Conservation (phyloP, 1,140 invertebrate species). For the Sinella curviseta region DNA sequence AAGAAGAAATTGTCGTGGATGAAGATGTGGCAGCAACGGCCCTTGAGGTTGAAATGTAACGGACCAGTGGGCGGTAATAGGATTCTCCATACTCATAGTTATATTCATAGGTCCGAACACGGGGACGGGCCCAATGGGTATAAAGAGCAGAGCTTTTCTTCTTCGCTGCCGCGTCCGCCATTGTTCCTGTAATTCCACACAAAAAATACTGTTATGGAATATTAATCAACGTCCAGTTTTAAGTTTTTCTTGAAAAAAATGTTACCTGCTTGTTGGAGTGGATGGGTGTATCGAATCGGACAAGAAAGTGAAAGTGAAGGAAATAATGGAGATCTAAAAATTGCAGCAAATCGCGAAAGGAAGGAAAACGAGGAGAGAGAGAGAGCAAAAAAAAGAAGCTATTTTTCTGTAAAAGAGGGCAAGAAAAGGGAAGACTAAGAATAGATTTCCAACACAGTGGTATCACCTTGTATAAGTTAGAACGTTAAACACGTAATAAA, state of each 20-base stretch:
- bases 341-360: too few relatives aligned
- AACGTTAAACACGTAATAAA: too few relatives aligned
- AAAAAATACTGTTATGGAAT: neutral
- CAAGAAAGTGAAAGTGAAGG: too few relatives aligned
- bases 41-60: conserved; percentile 21
- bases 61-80: conserved; percentile 33
- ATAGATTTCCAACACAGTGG: too few relatives aligned
- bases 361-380: neutral
- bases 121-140: neutral
- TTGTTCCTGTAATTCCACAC: neutral
- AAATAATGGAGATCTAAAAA: too few relatives aligned
- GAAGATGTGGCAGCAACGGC: neutral
- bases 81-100: conserved; percentile 35
- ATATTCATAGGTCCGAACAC: conserved; percentile 28
- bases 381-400: neutral
- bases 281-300: too few relatives aligned
- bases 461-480: too few relatives aligned
- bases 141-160: neutral
- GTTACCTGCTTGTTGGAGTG: too few relatives aligned
- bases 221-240: neutral
- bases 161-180: neutral
- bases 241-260: neutral
- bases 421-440: neutral
- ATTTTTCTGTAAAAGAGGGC: neutral
- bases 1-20: neutral